phyloP scores from a whole-genome alignment of 1,140 invertebrate species.

The Elymnias hypermnestra region DNA sequence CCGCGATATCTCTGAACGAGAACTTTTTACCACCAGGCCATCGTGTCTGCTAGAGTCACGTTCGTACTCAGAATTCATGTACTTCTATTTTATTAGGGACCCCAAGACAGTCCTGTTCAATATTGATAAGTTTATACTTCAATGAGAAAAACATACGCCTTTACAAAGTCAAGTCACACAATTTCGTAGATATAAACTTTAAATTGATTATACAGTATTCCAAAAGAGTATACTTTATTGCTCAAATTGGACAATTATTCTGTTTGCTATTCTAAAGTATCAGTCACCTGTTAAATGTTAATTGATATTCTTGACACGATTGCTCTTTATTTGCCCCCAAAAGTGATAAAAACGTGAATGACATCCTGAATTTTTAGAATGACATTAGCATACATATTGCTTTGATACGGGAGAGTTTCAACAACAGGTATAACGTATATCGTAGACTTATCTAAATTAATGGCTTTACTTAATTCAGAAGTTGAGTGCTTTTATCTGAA shows the following conservation, averaged over 20 bases:
- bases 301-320: constrained; percentile 31
- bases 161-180: constrained; percentile 10
- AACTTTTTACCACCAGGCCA: no score
- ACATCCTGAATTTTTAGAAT: constrained; percentile 35
- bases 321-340: constrained; percentile 29
- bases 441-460: constrained; percentile 5
- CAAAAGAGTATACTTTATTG: constrained; percentile 17
- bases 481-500: not conserved
- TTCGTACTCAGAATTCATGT: no score
- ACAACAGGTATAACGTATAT: constrained; percentile 11
- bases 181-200: constrained; percentile 11
- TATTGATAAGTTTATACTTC: not conserved
- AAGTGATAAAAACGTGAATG: constrained; percentile 35
- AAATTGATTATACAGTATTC: constrained; percentile 16
- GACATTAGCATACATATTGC: constrained; percentile 36
- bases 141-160: not conserved
- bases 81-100: not conserved
- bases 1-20: no score
- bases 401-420: constrained; percentile 34
- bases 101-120: not conserved
- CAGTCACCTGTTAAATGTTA: constrained; percentile 16
- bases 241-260: constrained; percentile 18
- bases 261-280: constrained; percentile 13
- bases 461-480: not conserved
- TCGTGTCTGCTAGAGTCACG: no score